Evolutionary conservation across 2,888 invertebrate species (phyloP), one percentile per base, ranked within the genome.

Genomic region (Apeira syringaria): DNA sequence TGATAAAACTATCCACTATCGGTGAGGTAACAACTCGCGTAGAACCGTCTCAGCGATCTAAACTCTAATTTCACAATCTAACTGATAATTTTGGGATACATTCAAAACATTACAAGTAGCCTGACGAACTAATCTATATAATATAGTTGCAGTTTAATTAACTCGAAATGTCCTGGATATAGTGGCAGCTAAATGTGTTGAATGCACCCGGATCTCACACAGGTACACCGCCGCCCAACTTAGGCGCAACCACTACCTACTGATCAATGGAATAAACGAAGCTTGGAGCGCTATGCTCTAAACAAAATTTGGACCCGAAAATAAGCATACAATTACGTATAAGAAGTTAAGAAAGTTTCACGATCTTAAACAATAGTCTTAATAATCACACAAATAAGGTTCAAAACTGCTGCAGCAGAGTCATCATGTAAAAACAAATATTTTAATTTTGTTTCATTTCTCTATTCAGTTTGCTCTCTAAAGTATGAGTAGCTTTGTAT

Each of bases 1-100:
- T 79, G 80, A 81, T 81, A 81, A 15, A 15, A 80, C 84, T 87
- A 87, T 81, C 66, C 73, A 80, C 85, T 86, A 87, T 88, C 81
- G 86, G 86, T 88, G 87, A 87, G 87, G 87, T 86, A 86, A 86
- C 84, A 86, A 87, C 77, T 79, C 74, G 77, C 74, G 72, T 78
- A 84, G 80, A 83, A 81, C 76, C 79, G 72, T 74, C 63, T 74
- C 72, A 75, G 76, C 74, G 64, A 75, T 71, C 80, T 80, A 44
- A 75, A 74, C 64, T 68, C 80, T 82, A 82, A 72, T 70, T 76
- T 77, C 74, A 78, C 79, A 74, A 72, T 75, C 74, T 82, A 83
- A 78, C 73, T 73, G 67, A 69, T 67, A 79, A 74, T 75, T 77
- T 74, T 47, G 50, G 68, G 74, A 69, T 73, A 77, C 79, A 77